Base-by-base conservation (phyloP, 2,797 vertebrate genomes). In the Mormyrus proboscirostris region DNA sequence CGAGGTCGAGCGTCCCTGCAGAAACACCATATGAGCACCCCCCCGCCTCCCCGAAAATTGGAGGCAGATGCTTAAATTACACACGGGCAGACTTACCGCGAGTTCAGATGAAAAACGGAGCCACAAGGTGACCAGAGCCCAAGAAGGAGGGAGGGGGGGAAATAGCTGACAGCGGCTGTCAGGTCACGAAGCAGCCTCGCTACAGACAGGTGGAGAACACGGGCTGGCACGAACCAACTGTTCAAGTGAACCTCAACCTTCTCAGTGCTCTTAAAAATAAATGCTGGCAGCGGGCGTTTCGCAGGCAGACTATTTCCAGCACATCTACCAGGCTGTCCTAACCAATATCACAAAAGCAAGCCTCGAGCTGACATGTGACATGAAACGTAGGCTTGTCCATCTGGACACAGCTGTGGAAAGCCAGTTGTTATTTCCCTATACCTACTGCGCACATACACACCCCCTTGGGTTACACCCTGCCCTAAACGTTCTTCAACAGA, bases 261-360 rank as follows among this genome's bases (percentile, higher is more conserved):
- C 93, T 5, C 91, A 93, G 92, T 93, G 90, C 91, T 90, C 86
- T 94, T 95, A 94, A 92, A 95, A 95, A 95, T 95, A 95, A 94
- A 89, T 47, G 47, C 92, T 90, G 88, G 55, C 86, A 87, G 22
- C 90, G 91, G 92, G 73, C 89, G 92, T 92, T 90, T 65, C 88
- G 57, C 90, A 91, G 19, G 90, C 91, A 89, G 88, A 92, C 95
- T 95, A 95, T 95, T 95, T 94, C 88, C 51, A 93, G 93, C 88
- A 14, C 69, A 88, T 89, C 90, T 62, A 91, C 91, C 91, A 89
- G 49, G 25, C 88, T 44, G 76, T 41, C 59, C 82, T 53, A 62
- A 86, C 65, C 88, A 29, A 49, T 88, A 90, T 57, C 33, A 73
- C 88, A 55, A 50, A 57, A 84, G 25, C 62, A 73, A 84, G 25